These are phyloP conservation scores for Datnioides undecimradiatus DNA, from an alignment of 2,113 vertebrate genomes.

Conservation along the genomic window DNA sequence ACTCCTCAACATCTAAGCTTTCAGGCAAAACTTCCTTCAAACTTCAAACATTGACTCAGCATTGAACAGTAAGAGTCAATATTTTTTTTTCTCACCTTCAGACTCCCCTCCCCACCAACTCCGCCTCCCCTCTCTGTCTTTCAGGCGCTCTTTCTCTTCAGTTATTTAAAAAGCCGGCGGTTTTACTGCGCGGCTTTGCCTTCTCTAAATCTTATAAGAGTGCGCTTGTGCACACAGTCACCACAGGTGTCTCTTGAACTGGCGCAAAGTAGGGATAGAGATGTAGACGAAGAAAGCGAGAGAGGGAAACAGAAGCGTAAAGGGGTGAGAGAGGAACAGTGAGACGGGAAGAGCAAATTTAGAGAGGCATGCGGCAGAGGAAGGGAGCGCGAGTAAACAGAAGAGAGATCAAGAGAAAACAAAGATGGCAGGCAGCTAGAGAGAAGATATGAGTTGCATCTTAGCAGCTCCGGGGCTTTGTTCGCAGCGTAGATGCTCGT, in stretches of 20 bases:
- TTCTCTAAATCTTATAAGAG: slow-evolving; percentile 27
- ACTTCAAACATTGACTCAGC: slow-evolving; percentile 67
- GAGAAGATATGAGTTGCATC: slow-evolving; percentile 9
- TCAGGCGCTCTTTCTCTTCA: slow-evolving; percentile 7
- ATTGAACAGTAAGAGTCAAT: slow-evolving; percentile 55
- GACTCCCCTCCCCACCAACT: slow-evolving; percentile 4
- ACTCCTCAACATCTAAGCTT: slow-evolving; percentile 50
- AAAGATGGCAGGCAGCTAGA: slow-evolving; percentile 22
- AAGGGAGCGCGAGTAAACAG: neutral
- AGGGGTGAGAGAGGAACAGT: neutral
- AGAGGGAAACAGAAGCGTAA: neutral
- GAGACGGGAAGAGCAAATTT: slow-evolving; percentile 2
- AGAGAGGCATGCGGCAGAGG: slow-evolving; percentile 19
- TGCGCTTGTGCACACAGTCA: slow-evolving; percentile 25
- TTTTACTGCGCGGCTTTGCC: slow-evolving; percentile 10
- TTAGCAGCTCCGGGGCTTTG: slow-evolving; percentile 17
- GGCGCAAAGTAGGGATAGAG: neutral
- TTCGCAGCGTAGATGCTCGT: slow-evolving; percentile 18
- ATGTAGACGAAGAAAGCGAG: neutral
- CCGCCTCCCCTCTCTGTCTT: neutral
- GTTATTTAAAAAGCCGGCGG: slow-evolving; percentile 27
- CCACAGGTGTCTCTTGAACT: slow-evolving; percentile 49
- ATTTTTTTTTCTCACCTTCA: slow-evolving; percentile 46
- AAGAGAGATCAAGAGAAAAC: slow-evolving; percentile 35
- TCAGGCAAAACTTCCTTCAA: slow-evolving; percentile 59